Evolutionary conservation across 2,113 vertebrate species (phyloP), one percentile per base, ranked within the genome.

Genomic region (Delphinus delphis): DNA sequence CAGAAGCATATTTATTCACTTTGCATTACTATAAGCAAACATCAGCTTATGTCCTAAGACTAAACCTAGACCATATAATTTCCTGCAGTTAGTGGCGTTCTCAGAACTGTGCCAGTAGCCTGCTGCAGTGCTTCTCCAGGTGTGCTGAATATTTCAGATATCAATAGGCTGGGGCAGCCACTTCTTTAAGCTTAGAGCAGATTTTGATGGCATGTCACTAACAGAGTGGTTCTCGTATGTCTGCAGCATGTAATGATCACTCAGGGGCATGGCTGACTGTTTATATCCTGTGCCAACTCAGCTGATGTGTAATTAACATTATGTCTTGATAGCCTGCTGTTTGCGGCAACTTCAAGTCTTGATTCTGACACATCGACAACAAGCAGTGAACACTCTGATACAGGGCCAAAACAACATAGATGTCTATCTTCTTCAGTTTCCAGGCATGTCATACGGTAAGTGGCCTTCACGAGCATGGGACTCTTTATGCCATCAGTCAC

Each of bases 221-320:
- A 47, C 53, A 65, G 63, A 41, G 60, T 1, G 55, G 33, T 36
- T 68, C n/a, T 92, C 50, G 0, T n/a, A 18, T 8, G 74, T 55
- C 12, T 92, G 63, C 65, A 63, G 89, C 60, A 53, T 6, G 70
- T n/a, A 92, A 9, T 7, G 92, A 90, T 93, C 82, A 90, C 83
- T 87, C 60, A n/a, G 92, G 87, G 91, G 86, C 95, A 50, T 82
- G 93, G 63, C 33, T 97, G 96, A 95, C 93, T 90, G 89, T 97
- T 97, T 71, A 89, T 87, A 97, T 97, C 84, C 95, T 79, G 81
- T 96, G 96, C 95, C 95, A 97, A 87, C 53, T 93, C 93, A 94
- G 97, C 83, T 98, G 96, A 98, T 97, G 93, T 33, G 96, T 97
- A 98, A 98, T 98, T 97, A 98, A 98, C 95, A 96, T 25, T 3